Percentiles rank a stretch among this genome's conserved stretches.
phyloP scores from a whole-genome alignment of 2,888 invertebrate species.

The Morpho deidamia region DNA sequence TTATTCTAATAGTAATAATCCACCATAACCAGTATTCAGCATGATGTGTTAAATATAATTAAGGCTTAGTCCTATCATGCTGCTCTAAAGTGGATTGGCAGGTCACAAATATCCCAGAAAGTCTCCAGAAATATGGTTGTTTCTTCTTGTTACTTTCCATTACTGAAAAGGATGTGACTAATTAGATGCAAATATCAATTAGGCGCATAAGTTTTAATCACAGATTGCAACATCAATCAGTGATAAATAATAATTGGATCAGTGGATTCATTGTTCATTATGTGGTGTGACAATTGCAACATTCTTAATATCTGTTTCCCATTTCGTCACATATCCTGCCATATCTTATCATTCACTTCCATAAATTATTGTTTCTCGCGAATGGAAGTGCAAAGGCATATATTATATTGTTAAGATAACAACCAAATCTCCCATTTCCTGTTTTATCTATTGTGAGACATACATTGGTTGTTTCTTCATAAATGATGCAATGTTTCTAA shows the following conservation, averaged over 20 bases:
- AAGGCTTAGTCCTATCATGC: too few species aligned
- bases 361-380: slow-evolving; percentile 21
- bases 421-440: slow-evolving; percentile 41
- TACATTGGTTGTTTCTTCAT: slow-evolving; percentile 16
- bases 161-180: too few species aligned
- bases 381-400: slow-evolving; percentile 12
- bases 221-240: too few species aligned
- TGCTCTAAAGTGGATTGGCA: too few species aligned
- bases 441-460: slow-evolving; percentile 32
- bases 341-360: slow-evolving; percentile 12
- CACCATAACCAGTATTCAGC: too few species aligned
- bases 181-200: too few species aligned
- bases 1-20: too few species aligned
- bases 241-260: not conserved
- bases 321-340: slow-evolving; percentile 11
- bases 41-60: too few species aligned
- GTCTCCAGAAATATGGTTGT: too few species aligned
- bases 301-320: slow-evolving; percentile 21
- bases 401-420: slow-evolving; percentile 32
- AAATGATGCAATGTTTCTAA: not conserved
- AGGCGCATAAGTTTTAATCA: too few species aligned
- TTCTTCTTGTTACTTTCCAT: too few species aligned
- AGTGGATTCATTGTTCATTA: not conserved
- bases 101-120: too few species aligned
- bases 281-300: not conserved